These are phyloP conservation scores for Saxicola maurus DNA, from an alignment of 2,797 vertebrate species.

Conservation along the genomic window DNA sequence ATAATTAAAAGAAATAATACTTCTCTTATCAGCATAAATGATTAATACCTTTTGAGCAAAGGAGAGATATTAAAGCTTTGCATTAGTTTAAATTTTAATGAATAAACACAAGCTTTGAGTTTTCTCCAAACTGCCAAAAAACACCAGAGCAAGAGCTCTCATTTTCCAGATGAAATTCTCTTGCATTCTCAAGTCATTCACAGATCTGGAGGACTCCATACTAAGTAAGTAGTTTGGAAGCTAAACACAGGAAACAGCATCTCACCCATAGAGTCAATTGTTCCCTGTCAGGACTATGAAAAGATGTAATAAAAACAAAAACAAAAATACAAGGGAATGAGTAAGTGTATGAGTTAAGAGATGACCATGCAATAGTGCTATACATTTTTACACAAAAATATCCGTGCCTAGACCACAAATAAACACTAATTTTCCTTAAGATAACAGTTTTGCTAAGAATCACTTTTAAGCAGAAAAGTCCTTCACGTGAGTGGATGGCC, in stretches of 20 bases:
- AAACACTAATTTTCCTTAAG: background rate
- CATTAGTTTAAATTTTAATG: background rate
- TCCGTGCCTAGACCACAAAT: background rate
- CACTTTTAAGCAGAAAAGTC: background rate
- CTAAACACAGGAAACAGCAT: background rate
- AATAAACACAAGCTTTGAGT: background rate
- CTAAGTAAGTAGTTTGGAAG: background rate
- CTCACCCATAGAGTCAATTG: background rate
- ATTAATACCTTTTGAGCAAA: background rate
- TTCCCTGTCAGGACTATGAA: background rate
- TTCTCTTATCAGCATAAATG: background rate
- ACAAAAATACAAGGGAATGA: background rate
- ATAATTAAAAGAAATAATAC: background rate
- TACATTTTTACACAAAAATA: background rate
- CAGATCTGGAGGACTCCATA: background rate
- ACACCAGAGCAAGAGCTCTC: background rate
- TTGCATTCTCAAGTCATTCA: background rate
- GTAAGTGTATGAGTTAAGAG: background rate
- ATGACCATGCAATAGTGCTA: background rate
- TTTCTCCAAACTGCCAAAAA: background rate
- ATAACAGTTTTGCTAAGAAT: background rate
- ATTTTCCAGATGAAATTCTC: background rate
- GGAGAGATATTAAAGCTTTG: background rate
- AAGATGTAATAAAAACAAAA: background rate
- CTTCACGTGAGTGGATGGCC: background rate